These are phyloP conservation scores for Pegoplata infirma DNA, from an alignment of 2,888 invertebrate species.

Conservation along the genomic window DNA sequence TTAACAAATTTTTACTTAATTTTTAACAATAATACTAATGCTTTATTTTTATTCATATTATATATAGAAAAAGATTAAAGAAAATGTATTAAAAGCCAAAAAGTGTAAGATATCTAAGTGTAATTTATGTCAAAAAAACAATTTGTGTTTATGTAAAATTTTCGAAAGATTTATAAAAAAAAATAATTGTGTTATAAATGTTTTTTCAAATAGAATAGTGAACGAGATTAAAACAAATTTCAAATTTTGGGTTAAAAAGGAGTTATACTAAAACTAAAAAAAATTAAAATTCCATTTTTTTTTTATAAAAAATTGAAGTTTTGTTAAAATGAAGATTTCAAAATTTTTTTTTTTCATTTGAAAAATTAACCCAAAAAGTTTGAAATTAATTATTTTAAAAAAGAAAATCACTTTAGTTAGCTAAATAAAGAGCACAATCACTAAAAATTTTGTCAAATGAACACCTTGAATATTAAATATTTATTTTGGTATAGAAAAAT, in stretches of 20 bases:
- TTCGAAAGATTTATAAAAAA: background rate
- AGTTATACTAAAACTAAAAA: too few relatives aligned
- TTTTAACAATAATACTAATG: slow-evolving; percentile 58
- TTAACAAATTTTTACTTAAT: background rate
- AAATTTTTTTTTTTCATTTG: too few relatives aligned
- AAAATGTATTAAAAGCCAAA: slow-evolving; percentile 74
- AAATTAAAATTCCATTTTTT: too few relatives aligned
- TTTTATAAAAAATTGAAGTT: too few relatives aligned
- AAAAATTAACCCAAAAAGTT: too few relatives aligned
- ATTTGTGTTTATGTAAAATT: slow-evolving; percentile 22
- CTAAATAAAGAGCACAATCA: background rate
- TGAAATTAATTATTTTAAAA: too few relatives aligned
- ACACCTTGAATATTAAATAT: background rate
- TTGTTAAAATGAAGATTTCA: too few relatives aligned
- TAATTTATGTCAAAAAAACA: slow-evolving; percentile 52
- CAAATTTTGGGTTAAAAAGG: too few relatives aligned
- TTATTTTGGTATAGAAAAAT: background rate
- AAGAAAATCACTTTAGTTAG: background rate
- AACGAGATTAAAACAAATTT: background rate
- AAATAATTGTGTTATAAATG: background rate
- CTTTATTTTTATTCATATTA: slow-evolving; percentile 61
- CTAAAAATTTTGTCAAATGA: background rate
- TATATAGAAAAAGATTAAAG: slow-evolving; percentile 75
- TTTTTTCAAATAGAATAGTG: background rate
- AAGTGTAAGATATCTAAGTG: slow-evolving; percentile 76